Base-by-base conservation (phyloP, 1,140 invertebrate species). In the Atta texana region DNA sequence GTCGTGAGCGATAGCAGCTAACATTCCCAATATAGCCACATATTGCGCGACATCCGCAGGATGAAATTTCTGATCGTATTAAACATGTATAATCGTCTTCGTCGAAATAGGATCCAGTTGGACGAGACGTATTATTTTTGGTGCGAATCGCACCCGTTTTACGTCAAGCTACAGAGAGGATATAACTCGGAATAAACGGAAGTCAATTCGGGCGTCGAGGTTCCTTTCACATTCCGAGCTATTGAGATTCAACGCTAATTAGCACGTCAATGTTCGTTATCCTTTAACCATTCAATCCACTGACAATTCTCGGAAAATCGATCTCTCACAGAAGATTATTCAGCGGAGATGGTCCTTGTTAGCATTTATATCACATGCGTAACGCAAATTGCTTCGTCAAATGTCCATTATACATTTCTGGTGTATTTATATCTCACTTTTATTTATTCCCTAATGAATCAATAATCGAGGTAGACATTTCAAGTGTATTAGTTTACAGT, bases 201-300 rank as follows among this genome's bases (percentile, higher is more conserved):
- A 53, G 71, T 34, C n/a, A 71, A 71, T 81, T 59, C 53, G 55
- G 53, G 14, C 34, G 51, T 81, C 24, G n/a, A 51, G 34, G 14
- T n/a, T 80, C 24, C 61, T 66, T 57, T 81, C 16, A 14, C 34
- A 59, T 81, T 18, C 31, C 28, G 64, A 28, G 31, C 31, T 34
- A 81, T 71, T 34, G 44, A 34, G 68, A 81, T 81, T 57, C 51
- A 71, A 55, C 51, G 39, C 71, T 71, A 81, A 81, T 81, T 81
- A 71, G 78, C 78, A 81, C 28, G 53, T 81, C 31, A 14, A 81
- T 81, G 18, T 53, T 44, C 78, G 28, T 66, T 28, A 68, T 66
- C 44, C 49, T 80, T 53, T 68, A n/a, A 21, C 61, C 39, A 64
- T 66, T 78, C 76, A 66, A 28, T 5, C 24, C 31, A 31, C 31